Conservation (phyloP, 2,888 invertebrate species). For the Eledona agricola region DNA sequence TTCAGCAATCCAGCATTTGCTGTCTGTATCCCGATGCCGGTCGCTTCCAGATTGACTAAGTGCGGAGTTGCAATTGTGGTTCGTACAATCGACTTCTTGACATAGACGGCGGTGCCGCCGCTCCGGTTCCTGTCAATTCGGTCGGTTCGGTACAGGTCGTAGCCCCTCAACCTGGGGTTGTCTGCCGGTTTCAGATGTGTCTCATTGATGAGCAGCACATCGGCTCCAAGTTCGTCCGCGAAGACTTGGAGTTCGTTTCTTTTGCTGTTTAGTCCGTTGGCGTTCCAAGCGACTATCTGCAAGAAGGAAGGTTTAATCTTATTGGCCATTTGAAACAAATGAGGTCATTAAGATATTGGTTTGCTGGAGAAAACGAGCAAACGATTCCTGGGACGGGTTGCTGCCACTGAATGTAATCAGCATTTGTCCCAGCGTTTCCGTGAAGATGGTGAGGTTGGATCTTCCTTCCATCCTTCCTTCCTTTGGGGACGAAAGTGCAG, state of each 20-base stretch:
- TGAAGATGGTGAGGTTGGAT: too few relatives aligned
- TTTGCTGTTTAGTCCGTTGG: constrained; percentile 13
- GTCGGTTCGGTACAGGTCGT: constrained; percentile 26
- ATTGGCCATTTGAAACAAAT: too few relatives aligned
- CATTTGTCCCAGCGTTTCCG: too few relatives aligned
- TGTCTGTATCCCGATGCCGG: constrained; percentile 11
- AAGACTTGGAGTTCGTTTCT: constrained; percentile 22
- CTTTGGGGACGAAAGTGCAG: too few relatives aligned
- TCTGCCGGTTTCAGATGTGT: constrained; percentile 25
- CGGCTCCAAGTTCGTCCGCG: constrained; percentile 14
- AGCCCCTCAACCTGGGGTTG: constrained; percentile 26
- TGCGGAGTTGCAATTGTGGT: neutral
- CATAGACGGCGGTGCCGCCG: constrained; percentile 33
- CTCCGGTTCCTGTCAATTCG: constrained; percentile 16
- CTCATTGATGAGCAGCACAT: constrained; percentile 33
- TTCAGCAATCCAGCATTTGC: neutral
- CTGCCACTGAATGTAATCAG: too few relatives aligned
- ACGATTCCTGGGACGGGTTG: too few relatives aligned
- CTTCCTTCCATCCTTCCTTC: too few relatives aligned
- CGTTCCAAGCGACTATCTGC: constrained; percentile 1
- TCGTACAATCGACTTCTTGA: constrained; percentile 28
- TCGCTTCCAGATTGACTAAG: constrained; percentile 12
- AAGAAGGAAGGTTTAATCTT: too few relatives aligned
- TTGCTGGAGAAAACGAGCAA: too few relatives aligned
- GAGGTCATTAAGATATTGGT: too few relatives aligned